Conservation (phyloP, 2,888 invertebrate species). For the Syrphus vitripennis region DNA sequence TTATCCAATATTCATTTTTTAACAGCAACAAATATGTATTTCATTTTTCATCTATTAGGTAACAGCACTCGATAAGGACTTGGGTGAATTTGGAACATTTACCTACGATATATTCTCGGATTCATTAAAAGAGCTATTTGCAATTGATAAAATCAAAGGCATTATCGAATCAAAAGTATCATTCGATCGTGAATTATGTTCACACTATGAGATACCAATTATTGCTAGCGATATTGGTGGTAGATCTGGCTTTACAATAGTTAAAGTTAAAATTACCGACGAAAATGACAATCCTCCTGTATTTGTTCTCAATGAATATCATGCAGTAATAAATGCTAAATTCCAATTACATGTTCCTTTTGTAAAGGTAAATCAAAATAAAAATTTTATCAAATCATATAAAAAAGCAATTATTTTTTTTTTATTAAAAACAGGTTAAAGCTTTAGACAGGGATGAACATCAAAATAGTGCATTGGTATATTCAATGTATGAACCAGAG, state of each 20-base stretch:
- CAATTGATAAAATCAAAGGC: conserved; percentile 87
- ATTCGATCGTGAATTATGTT: conserved; percentile 89
- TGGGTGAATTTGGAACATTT: conserved; percentile 88
- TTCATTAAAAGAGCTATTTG: conserved; percentile 87
- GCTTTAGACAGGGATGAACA: conserved; percentile 92
- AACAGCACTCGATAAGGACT: conserved; percentile 91
- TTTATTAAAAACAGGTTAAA: conserved; percentile 81
- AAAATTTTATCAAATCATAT: background rate
- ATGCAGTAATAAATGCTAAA: conserved; percentile 86
- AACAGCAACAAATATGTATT: background rate
- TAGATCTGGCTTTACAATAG: conserved; percentile 87
- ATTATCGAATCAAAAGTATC: conserved; percentile 86
- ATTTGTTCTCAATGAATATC: conserved; percentile 90
- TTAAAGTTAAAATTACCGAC: conserved; percentile 91
- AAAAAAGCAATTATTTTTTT: background rate
- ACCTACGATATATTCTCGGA: conserved; percentile 91
- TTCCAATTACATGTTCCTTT: conserved; percentile 83
- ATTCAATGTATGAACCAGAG: conserved; percentile 89
- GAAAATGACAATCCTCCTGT: conserved; percentile 92
- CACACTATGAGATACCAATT: conserved; percentile 88
- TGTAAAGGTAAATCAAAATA: conserved; percentile 82
- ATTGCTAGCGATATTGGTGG: conserved; percentile 92
- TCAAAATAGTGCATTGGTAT: conserved; percentile 86
- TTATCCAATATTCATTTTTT: too few relatives aligned
- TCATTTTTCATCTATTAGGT: conserved; percentile 81